A percentile compares a stretch with the other conserved stretches of the same genome.
Conservation (phyloP, 2,797 vertebrate species). For the Gallinago stenura region DNA sequence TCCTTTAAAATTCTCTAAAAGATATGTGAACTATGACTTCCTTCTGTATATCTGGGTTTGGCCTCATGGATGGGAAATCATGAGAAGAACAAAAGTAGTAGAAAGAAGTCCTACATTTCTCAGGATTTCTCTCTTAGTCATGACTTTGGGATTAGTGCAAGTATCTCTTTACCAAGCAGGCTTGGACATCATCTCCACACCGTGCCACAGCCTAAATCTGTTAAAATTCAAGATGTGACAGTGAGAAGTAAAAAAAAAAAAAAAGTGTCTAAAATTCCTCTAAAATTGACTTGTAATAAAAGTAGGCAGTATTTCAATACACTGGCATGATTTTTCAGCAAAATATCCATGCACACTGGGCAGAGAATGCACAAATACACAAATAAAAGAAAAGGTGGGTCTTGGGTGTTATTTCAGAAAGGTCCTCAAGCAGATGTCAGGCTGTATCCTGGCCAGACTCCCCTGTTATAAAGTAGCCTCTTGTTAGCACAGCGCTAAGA, state of each 20-base stretch:
- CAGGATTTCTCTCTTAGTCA: not conserved
- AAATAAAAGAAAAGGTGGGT: not conserved
- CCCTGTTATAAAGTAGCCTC: not conserved
- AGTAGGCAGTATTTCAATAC: not conserved
- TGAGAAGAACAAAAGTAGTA: not conserved
- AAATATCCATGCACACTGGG: not conserved
- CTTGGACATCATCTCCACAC: not conserved
- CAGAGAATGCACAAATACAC: not conserved
- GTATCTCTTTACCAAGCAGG: not conserved
- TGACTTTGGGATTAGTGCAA: not conserved
- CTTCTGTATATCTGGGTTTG: not conserved
- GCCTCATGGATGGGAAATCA: not conserved
- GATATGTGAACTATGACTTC: not conserved
- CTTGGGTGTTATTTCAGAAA: not conserved
- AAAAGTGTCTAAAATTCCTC: not conserved
- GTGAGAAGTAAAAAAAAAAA: not conserved
- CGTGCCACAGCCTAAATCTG: not conserved
- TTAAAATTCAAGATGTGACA: not conserved
- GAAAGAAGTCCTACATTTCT: not conserved
- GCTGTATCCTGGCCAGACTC: not conserved
- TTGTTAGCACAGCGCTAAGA: not conserved
- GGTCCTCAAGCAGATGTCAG: not conserved
- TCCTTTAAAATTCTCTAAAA: not conserved
- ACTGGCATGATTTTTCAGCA: not conserved
- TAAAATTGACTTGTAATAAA: not conserved